These are phyloP conservation scores for Acrobasis suavella DNA, from an alignment of 2,888 invertebrate genomes.

Conservation along the genomic window DNA sequence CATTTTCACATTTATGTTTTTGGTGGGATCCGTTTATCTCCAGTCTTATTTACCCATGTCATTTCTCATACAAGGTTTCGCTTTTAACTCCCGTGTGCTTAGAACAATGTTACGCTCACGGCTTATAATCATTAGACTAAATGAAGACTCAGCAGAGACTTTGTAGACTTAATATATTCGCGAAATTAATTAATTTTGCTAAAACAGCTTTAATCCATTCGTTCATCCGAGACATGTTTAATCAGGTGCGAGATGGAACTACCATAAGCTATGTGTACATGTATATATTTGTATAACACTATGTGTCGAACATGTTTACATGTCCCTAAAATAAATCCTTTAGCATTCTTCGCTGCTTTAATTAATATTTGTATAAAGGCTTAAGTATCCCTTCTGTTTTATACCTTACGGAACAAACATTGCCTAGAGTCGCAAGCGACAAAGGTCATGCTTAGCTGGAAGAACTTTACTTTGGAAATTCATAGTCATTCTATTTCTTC, in stretches of 20 bases:
- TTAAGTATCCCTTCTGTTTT: too few relatives aligned
- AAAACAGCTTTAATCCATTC: not conserved
- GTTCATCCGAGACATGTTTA: not conserved
- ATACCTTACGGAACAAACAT: too few relatives aligned
- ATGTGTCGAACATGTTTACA: not conserved
- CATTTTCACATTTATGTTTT: too few relatives aligned
- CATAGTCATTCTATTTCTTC: too few relatives aligned
- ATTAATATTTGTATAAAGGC: too few relatives aligned
- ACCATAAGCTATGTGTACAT: not conserved
- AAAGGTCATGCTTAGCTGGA: too few relatives aligned
- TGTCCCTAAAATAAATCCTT: too few relatives aligned
- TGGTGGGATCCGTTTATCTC: too few relatives aligned
- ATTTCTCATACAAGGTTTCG: constrained; percentile 22
- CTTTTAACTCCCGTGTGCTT: constrained; percentile 21
- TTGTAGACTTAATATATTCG: not conserved
- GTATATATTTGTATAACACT: not conserved
- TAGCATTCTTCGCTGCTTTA: too few relatives aligned
- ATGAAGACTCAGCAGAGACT: not conserved
- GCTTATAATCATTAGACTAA: not conserved
- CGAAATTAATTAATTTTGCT: not conserved
- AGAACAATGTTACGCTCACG: not conserved
- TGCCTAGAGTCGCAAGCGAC: too few relatives aligned
- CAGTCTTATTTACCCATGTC: not conserved
- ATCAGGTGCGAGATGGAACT: not conserved
- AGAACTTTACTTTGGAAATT: too few relatives aligned